These are phyloP conservation scores for Molorchus minor DNA, from an alignment of 2,888 invertebrate species.

Conservation along the genomic window DNA sequence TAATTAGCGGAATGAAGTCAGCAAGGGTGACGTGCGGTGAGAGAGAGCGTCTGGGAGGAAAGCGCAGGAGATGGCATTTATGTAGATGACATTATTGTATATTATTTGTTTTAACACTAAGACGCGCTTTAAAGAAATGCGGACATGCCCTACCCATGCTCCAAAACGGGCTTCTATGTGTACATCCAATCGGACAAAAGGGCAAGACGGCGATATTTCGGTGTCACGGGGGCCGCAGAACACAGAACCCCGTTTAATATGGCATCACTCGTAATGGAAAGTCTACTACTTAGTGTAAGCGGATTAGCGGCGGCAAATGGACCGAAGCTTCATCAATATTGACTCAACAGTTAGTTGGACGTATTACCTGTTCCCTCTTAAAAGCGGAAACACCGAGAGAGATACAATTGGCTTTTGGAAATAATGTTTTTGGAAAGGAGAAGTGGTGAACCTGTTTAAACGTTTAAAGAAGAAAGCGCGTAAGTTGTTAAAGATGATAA, in stretches of 20 bases:
- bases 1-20: constrained; percentile 29
- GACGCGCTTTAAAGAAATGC: no score
- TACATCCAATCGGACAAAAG: no score
- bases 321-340: constrained; percentile 30
- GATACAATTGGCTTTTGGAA: constrained; percentile 4
- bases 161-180: no score
- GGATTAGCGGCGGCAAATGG: constrained; percentile 22
- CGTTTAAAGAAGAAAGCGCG: background rate
- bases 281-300: constrained; percentile 23
- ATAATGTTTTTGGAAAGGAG: constrained; percentile 2
- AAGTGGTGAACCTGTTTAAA: constrained; percentile 1
- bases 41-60: background rate
- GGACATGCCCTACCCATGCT: no score
- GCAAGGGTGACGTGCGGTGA: constrained; percentile 16
- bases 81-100: no score
- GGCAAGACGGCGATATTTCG: constrained; percentile 5
- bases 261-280: constrained; percentile 23
- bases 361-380: constrained; percentile 17
- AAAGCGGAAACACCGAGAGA: background rate
- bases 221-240: constrained; percentile 4
- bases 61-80: background rate
- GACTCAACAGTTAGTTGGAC: constrained; percentile 29
- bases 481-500: background rate
- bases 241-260: constrained; percentile 21
- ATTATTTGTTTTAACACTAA: no score